Conservation (phyloP, 2,113 vertebrate genomes). For the Oenanthe oenanthe region DNA sequence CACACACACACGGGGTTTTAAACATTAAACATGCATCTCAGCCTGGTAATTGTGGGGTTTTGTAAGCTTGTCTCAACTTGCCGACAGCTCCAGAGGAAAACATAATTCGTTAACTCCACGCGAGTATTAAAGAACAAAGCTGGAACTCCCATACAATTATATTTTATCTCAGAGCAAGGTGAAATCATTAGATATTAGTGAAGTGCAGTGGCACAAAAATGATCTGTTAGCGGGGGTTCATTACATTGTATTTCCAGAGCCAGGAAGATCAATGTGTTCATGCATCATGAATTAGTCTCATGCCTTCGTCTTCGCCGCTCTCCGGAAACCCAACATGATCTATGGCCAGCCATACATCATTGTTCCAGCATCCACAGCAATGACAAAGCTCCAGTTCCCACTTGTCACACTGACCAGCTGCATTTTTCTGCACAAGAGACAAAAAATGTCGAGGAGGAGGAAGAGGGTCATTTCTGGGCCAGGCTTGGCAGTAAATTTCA, state of each 20-base stretch:
- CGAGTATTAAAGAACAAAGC: conserved; percentile 75
- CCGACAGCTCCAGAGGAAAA: conserved; percentile 70
- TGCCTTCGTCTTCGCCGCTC: conserved; percentile 74
- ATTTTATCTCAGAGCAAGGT: conserved; percentile 81
- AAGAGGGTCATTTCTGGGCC: conserved; percentile 53
- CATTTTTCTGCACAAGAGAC: conserved; percentile 50
- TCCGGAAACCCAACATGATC: conserved; percentile 82
- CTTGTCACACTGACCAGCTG: conserved; percentile 75
- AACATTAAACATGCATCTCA: not conserved
- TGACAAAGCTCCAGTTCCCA: conserved; percentile 68
- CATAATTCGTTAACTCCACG: conserved; percentile 64
- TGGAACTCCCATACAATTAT: conserved; percentile 83
- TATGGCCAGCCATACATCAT: conserved; percentile 78
- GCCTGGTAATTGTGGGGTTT: conserved; percentile 30
- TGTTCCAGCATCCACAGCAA: conserved; percentile 63
- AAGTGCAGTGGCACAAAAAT: conserved; percentile 83
- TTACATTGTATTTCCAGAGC: conserved; percentile 82
- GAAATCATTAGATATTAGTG: conserved; percentile 85
- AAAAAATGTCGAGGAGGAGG: conserved; percentile 35
- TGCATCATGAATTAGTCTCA: conserved; percentile 82
- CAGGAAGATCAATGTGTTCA: conserved; percentile 82
- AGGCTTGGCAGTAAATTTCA: conserved; percentile 39
- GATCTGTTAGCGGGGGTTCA: conserved; percentile 83
- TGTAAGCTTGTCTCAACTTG: conserved; percentile 65
- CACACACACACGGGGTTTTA: rapidly evolving